A percentile compares a stretch with the other conserved stretches of the same genome.
These are phyloP conservation scores for Formica selysi DNA, from an alignment of 1,140 invertebrate genomes.

Conservation along the genomic window DNA sequence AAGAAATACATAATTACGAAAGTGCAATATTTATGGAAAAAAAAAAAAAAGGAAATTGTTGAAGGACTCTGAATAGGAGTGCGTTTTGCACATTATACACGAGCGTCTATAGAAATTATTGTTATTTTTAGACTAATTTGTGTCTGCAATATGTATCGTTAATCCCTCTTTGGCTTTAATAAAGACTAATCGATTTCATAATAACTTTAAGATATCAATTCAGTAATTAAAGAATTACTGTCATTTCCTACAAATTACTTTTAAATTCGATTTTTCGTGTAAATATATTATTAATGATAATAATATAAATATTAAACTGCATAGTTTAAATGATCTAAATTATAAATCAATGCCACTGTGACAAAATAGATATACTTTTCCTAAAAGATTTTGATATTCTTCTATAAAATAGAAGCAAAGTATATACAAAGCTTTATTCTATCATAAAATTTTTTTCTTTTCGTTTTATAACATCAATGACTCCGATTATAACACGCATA, in stretches of 20 bases:
- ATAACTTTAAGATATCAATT: conserved; percentile 37
- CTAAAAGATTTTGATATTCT: conserved; percentile 56
- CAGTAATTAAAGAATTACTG: conserved; percentile 30
- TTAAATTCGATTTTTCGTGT: conserved; percentile 2
- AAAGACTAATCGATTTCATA: conserved; percentile 56
- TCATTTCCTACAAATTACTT: conserved; percentile 26
- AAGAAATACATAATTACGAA: neutral
- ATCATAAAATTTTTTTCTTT: conserved; percentile 59
- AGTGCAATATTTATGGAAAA: conserved; percentile 41
- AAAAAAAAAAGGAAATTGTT: neutral
- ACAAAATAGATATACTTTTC: conserved; percentile 14
- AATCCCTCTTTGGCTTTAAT: conserved; percentile 78
- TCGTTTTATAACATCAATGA: conserved; percentile 70
- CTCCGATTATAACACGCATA: conserved; percentile 71
- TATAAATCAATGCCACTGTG: conserved; percentile 35
- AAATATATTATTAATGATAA: conserved; percentile 20
- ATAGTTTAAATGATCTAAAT: conserved; percentile 17
- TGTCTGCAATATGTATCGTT: conserved; percentile 43
- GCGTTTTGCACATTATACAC: conserved; percentile 51
- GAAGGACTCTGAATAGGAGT: conserved; percentile 57
- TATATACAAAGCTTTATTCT: conserved; percentile 67
- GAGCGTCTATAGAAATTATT: conserved; percentile 21
- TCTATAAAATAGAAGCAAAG: conserved; percentile 68
- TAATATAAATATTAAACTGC: neutral
- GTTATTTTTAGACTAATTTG: conserved; percentile 28